Evolutionary conservation across 2,888 invertebrate species (phyloP).

Genomic region (Drosophila conformis): DNA sequence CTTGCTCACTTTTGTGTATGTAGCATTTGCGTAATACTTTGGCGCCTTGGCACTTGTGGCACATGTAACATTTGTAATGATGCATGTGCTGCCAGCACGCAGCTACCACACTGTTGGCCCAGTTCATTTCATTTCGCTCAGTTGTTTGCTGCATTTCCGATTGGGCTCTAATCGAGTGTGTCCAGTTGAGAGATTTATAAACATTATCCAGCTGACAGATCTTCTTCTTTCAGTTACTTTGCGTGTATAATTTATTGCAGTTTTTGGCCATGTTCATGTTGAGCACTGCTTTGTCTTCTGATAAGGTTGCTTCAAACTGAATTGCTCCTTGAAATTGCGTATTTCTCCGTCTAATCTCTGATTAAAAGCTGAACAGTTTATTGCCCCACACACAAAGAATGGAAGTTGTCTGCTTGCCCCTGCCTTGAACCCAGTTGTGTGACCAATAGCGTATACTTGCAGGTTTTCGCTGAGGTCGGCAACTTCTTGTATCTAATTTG

Average conservation of each 20-base stretch:
- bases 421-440: neutral
- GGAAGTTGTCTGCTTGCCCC: neutral
- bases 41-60: slow-evolving; percentile 40
- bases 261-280: neutral
- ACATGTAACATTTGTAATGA: slow-evolving; percentile 72
- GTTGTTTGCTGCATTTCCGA: slow-evolving; percentile 35
- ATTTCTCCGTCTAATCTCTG: neutral
- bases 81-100: slow-evolving; percentile 67
- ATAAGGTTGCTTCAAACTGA: neutral
- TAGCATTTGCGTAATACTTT: slow-evolving; percentile 70
- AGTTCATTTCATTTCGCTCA: slow-evolving; percentile 45
- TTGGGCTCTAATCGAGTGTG: slow-evolving; percentile 42
- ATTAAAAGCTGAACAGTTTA: neutral
- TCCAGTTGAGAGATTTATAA: slow-evolving; percentile 31
- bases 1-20: neutral
- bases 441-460: neutral
- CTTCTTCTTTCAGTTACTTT: neutral
- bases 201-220: slow-evolving; percentile 17
- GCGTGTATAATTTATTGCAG: neutral
- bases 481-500: neutral
- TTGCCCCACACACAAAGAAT: neutral
- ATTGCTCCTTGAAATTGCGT: neutral
- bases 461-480: neutral
- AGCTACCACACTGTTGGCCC: slow-evolving; percentile 34
- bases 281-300: neutral